Conservation (phyloP, 2,888 invertebrate species). For the Ormyrus thymus region DNA sequence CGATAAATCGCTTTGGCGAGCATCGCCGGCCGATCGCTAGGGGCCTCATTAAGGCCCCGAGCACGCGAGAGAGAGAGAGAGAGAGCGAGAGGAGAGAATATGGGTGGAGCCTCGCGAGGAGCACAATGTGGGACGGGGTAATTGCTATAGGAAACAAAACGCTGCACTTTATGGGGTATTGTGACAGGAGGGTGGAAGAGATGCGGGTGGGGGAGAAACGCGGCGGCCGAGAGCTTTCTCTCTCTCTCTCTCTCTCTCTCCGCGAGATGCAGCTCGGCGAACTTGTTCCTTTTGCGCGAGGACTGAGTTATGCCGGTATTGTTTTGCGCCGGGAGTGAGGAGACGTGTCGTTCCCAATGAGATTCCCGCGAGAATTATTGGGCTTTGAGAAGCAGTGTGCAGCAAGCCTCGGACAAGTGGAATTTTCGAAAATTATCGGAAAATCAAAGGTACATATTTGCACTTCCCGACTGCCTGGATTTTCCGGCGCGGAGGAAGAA, state of each 20-base stretch:
- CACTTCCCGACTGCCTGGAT: too few relatives aligned
- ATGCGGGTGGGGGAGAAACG: slow-evolving; percentile 56
- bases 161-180: slow-evolving; percentile 74
- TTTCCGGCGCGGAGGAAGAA: too few relatives aligned
- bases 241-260: background rate
- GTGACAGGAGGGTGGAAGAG: slow-evolving; percentile 63
- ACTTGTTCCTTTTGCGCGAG: slow-evolving; percentile 10
- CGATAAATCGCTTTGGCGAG: slow-evolving; percentile 40
- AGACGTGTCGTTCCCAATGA: slow-evolving; percentile 14
- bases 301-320: slow-evolving; percentile 15
- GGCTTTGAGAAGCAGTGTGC: too few relatives aligned
- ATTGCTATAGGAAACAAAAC: slow-evolving; percentile 72
- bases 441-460: too few relatives aligned
- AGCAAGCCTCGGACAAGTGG: too few relatives aligned
- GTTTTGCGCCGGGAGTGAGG: slow-evolving; percentile 3
- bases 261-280: too few relatives aligned
- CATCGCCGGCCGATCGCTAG: slow-evolving; percentile 17
- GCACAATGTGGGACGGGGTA: slow-evolving; percentile 59
- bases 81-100: background rate
- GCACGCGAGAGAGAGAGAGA: background rate
- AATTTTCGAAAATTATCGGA: too few relatives aligned
- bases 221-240: background rate
- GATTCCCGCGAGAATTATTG: too few relatives aligned
- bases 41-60: slow-evolving; percentile 9
- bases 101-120: slow-evolving; percentile 47